Evolutionary conservation across 1,140 invertebrate genomes (phyloP).

Genomic region (Temnothorax nylanderi): DNA sequence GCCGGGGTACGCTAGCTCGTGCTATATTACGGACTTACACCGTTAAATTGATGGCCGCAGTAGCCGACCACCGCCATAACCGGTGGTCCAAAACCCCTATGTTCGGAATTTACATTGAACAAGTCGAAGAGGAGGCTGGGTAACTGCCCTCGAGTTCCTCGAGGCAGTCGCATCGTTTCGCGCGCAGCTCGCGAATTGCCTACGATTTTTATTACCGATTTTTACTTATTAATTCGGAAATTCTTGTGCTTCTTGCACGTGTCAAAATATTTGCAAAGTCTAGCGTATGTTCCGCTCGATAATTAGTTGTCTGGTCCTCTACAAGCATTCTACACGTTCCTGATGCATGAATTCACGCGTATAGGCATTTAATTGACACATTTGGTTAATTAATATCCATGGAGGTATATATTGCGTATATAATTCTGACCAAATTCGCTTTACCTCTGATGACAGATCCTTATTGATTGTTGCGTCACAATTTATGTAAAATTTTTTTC

Average conservation of each 20-base stretch:
- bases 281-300: neutral
- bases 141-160: conserved; percentile 51
- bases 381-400: conserved; percentile 44
- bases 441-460: neutral
- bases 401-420: neutral
- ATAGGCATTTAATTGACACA: conserved; percentile 23
- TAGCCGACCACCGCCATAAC: conserved; percentile 60
- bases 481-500: neutral
- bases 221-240: conserved; percentile 60
- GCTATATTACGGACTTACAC: conserved; percentile 74
- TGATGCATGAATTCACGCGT: neutral
- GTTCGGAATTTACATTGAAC: conserved; percentile 72
- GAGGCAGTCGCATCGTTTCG: neutral
- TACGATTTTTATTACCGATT: conserved; percentile 43
- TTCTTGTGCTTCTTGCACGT: neutral
- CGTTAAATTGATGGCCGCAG: conserved; percentile 72
- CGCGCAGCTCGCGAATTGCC: conserved; percentile 4
- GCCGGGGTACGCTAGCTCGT: conserved; percentile 44
- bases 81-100: conserved; percentile 63
- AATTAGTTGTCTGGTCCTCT: neutral
- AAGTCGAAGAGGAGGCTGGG: conserved; percentile 25
- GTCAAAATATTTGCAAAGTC: conserved; percentile 34
- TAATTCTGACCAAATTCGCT: neutral
- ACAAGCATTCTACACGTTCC: neutral
- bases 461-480: neutral